A percentile compares a stretch with the other conserved stretches of the same genome.
Conservation (phyloP, 2,888 invertebrate species). For the Monopis laevigella region DNA sequence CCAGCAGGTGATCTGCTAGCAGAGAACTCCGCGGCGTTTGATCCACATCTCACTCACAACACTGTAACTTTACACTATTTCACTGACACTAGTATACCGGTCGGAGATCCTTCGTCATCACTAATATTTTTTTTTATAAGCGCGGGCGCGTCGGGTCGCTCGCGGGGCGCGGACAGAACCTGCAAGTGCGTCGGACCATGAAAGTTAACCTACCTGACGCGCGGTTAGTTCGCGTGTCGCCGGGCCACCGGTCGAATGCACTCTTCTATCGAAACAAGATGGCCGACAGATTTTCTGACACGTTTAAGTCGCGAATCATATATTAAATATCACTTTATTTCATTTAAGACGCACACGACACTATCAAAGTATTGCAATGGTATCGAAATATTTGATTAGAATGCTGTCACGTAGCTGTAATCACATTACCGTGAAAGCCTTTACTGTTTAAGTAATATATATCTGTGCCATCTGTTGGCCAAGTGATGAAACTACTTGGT, state of each 20-base stretch:
- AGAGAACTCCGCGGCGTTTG: slow-evolving; percentile 31
- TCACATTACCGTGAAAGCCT: slow-evolving; percentile 35
- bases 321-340: no score
- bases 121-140: slow-evolving; percentile 21
- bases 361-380: not conserved
- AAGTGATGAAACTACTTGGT: no score
- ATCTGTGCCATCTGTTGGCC: slow-evolving; percentile 28
- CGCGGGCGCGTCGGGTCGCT: slow-evolving; percentile 34
- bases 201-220: slow-evolving; percentile 64
- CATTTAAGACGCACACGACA: no score
- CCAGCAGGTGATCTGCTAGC: slow-evolving; percentile 40
- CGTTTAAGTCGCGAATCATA: no score
- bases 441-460: slow-evolving; percentile 32
- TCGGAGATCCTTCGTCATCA: slow-evolving; percentile 42
- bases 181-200: slow-evolving; percentile 62
- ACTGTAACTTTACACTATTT: slow-evolving; percentile 9
- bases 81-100: slow-evolving; percentile 21
- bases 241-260: slow-evolving; percentile 25
- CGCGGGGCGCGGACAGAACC: slow-evolving; percentile 44
- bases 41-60: slow-evolving; percentile 37
- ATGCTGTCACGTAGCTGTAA: no score
- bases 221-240: slow-evolving; percentile 49
- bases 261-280: slow-evolving; percentile 44
- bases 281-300: not conserved
- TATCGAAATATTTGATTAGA: not conserved